Conservation (phyloP, 1,140 invertebrate species). For the Lutraria rhynchaena region DNA sequence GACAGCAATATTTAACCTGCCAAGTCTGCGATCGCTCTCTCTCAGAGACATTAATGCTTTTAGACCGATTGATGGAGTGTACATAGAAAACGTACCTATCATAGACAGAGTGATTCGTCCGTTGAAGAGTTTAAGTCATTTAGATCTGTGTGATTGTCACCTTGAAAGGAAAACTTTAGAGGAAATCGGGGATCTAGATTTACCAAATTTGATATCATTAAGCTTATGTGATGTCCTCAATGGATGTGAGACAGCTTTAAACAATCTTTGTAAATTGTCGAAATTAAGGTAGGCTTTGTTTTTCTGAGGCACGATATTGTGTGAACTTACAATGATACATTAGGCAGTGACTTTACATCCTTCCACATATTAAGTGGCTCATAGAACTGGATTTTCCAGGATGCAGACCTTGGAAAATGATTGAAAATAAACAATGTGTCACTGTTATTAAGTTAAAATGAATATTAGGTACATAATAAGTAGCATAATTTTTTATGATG, state of each 20-base stretch:
- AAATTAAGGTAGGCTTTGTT: constrained; percentile 40
- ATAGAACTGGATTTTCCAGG: neutral
- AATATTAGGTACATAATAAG: too few relatives aligned
- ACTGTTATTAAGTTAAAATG: too few relatives aligned
- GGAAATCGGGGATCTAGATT: constrained; percentile 41
- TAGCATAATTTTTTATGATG: too few relatives aligned
- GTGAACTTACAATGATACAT: neutral
- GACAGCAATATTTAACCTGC: constrained; percentile 32
- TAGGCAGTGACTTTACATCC: neutral
- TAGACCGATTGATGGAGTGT: constrained; percentile 44
- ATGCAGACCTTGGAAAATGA: neutral
- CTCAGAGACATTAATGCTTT: constrained; percentile 45
- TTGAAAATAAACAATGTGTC: too few relatives aligned
- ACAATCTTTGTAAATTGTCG: constrained; percentile 38
- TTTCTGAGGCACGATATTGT: too few relatives aligned
- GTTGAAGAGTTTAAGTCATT: constrained; percentile 50
- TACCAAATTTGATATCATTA: constrained; percentile 46
- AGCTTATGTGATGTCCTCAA: constrained; percentile 48
- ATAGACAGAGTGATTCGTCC: constrained; percentile 55
- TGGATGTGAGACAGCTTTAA: constrained; percentile 48
- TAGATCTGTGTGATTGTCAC: constrained; percentile 51
- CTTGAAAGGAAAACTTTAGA: constrained; percentile 31
- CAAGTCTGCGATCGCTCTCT: constrained; percentile 22
- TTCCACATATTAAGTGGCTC: neutral
- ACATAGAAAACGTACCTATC: constrained; percentile 41